Percentiles rank a stretch among this genome's conserved stretches.
These are phyloP conservation scores for Triplophysa bombifrons DNA, from an alignment of 2,797 vertebrate species.

Conservation along the genomic window DNA sequence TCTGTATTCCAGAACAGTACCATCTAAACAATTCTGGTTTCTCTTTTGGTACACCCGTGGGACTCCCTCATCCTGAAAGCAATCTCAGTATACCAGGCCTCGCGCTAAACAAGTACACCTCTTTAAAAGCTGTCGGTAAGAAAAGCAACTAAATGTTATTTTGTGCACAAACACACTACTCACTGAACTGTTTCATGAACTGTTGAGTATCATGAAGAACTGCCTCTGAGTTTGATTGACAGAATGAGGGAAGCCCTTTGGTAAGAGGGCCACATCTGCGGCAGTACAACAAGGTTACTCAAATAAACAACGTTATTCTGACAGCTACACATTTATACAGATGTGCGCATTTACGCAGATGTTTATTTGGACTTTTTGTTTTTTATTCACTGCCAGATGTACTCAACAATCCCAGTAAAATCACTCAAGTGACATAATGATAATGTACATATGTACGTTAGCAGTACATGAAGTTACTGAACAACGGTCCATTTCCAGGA, in stretches of 20 bases:
- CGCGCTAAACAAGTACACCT: constrained; percentile 81
- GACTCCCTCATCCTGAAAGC: constrained; percentile 76
- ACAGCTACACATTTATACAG: constrained; percentile 3
- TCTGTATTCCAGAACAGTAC: constrained; percentile 79
- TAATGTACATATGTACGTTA: neutral
- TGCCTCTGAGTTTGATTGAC: constrained; percentile 22
- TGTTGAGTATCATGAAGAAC: neutral
- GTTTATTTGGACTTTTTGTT: neutral
- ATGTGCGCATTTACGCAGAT: neutral
- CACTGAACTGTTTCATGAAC: constrained; percentile 12
- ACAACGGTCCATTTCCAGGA: constrained; percentile 6
- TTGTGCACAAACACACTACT: constrained; percentile 5
- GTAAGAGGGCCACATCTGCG: constrained; percentile 10
- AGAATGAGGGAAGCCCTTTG: constrained; percentile 33
- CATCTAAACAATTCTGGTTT: constrained; percentile 80
- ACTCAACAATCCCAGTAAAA: neutral
- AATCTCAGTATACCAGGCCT: constrained; percentile 76
- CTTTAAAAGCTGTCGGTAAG: constrained; percentile 90
- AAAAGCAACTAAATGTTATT: neutral
- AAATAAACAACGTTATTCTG: neutral
- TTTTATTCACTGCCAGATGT: neutral
- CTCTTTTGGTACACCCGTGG: constrained; percentile 67
- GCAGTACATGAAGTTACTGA: neutral
- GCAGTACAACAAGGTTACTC: neutral
- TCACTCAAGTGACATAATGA: constrained; percentile 1